These are phyloP conservation scores for Drosophila albomicans DNA, from an alignment of 1,140 invertebrate genomes.

Conservation along the genomic window DNA sequence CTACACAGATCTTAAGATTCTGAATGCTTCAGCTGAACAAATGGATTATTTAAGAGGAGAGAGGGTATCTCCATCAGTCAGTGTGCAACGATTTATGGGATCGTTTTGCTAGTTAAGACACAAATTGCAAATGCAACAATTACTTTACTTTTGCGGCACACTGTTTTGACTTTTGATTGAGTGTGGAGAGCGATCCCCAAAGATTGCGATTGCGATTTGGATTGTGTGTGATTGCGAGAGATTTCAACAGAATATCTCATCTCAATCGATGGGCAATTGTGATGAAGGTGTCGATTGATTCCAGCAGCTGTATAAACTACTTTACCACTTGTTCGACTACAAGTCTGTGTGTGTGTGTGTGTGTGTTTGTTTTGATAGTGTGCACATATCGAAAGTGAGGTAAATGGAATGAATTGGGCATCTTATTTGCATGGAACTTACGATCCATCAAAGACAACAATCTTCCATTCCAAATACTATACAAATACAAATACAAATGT, in stretches of 20 bases:
- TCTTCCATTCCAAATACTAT: too few species aligned
- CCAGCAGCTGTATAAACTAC: constrained; percentile 73
- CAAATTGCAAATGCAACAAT: constrained; percentile 34
- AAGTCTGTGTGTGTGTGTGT: background rate
- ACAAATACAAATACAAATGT: background rate
- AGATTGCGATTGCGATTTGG: background rate
- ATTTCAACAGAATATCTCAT: constrained; percentile 18
- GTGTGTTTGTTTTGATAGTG: constrained; percentile 25
- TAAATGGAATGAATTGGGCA: constrained; percentile 33
- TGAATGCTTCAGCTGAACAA: too few species aligned
- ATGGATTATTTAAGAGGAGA: background rate
- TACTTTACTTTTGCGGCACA: background rate
- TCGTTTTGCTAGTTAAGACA: constrained; percentile 17
- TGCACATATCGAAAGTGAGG: background rate
- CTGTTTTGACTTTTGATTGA: constrained; percentile 34
- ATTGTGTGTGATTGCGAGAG: background rate
- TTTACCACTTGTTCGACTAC: constrained; percentile 48
- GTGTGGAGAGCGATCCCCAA: constrained; percentile 14
- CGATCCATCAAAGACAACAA: constrained; percentile 41
- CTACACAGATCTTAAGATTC: too few species aligned
- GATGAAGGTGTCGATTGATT: constrained; percentile 52
- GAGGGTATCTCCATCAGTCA: constrained; percentile 22
- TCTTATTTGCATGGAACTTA: constrained; percentile 28
- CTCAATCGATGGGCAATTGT: background rate
- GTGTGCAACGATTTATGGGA: constrained; percentile 3